phyloP scores from a whole-genome alignment of 2,797 vertebrate species.

The Melanotaenia boesemani region DNA sequence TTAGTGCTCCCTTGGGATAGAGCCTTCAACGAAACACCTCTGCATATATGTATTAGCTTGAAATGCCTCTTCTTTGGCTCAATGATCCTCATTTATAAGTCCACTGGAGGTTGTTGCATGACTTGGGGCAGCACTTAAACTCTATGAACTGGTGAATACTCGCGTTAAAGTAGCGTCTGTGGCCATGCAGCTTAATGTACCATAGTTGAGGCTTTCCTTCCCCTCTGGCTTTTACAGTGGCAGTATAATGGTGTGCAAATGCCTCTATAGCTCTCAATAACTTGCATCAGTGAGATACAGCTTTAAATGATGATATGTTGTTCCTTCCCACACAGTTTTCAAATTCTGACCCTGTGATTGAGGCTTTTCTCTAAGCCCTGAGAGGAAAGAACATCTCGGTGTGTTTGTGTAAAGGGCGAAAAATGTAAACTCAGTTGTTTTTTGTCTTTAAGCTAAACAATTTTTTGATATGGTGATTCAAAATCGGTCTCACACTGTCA shows the following conservation, averaged over 20 bases:
- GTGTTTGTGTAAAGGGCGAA: conserved; percentile 30
- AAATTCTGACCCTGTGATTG: conserved; percentile 54
- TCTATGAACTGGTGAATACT: conserved; percentile 70
- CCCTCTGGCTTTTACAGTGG: conserved; percentile 55
- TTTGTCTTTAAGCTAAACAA: conserved; percentile 1
- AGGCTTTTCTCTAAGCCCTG: conserved; percentile 44
- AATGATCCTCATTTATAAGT: conserved; percentile 68
- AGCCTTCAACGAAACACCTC: conserved; percentile 54
- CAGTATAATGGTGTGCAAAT: conserved; percentile 49
- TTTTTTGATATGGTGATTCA: conserved; percentile 43
- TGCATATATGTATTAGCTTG: conserved; percentile 40
- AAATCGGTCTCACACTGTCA: conserved; percentile 15
- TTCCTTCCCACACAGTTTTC: conserved; percentile 48
- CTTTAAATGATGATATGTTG: conserved; percentile 54
- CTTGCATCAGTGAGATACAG: conserved; percentile 49
- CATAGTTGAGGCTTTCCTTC: conserved; percentile 35
- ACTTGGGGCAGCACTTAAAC: conserved; percentile 75
- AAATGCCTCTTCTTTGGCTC: conserved; percentile 55
- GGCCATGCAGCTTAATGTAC: conserved; percentile 65
- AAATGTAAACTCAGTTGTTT: conserved; percentile 11
- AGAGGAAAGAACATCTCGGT: conserved; percentile 41
- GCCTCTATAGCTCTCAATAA: conserved; percentile 53
- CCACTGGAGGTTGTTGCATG: conserved; percentile 61
- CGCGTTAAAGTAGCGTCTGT: conserved; percentile 52
- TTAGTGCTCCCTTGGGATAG: conserved; percentile 34